Evolutionary conservation across 2,888 invertebrate genomes (phyloP), one percentile per base, ranked within the genome.

Genomic region (Tortricodes alternella): DNA sequence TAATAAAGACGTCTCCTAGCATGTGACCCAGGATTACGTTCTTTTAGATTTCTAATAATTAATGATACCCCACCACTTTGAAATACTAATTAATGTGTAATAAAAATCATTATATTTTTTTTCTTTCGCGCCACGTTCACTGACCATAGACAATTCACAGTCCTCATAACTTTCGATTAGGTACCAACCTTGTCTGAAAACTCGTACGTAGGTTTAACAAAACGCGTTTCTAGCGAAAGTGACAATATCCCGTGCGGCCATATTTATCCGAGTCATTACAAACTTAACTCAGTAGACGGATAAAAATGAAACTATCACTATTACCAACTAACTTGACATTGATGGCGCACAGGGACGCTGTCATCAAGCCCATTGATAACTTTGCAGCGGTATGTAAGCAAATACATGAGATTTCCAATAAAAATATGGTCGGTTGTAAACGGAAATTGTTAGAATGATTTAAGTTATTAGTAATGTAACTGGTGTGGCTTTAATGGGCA

Each of bases 221-320:
- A 49, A 48, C 53, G 53, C 48, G 48, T 55, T 43, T 43, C 41
- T n/a, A 55, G 55, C 35, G 55, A 55, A 55, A 55, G 55, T 55
- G 48, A 41, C 48, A 48, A 55, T 55, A 43, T 34, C 53, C 24
- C 39, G 48, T 35, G 29, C 27, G 4, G 27, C 55, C 55, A 35
- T 55, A 43, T 55, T 24, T 18, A 48, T 46, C 7, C 16, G 29
- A 41, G 27, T 19, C 44, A 44, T 44, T 35, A 55, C 55, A 35
- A 49, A 55, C 21, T 35, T 55, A 55, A 35, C 9, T 21, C n/a
- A 13, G 24, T 41, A 15, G n/a, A 29, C 9, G 18, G 27, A 16
- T 7, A 46, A 24, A 34, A 24, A 24, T 6, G 21, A 2, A 39
- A 41, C 50, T 32, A 16, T 16, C 8, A 32, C 23, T 13, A 11